These are phyloP conservation scores for Microtus agrestis DNA, from an alignment of 2,797 vertebrate species.

Conservation along the genomic window DNA sequence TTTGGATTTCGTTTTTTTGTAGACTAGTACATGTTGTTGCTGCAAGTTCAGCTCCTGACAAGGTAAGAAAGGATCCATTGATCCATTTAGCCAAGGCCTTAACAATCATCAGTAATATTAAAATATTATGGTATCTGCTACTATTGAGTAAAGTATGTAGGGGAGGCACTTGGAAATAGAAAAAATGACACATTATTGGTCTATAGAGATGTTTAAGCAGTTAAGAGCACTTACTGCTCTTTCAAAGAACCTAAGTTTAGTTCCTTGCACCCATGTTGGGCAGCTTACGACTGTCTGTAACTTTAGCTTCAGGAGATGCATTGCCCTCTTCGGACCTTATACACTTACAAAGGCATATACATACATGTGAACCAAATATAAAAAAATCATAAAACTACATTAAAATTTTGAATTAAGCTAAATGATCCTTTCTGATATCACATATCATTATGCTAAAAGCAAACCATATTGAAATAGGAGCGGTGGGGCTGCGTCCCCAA, in stretches of 20 bases:
- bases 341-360: not conserved
- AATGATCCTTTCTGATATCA: not conserved
- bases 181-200: not conserved
- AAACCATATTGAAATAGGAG: too few species aligned
- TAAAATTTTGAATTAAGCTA: conserved; percentile 47
- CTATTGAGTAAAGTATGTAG: conserved; percentile 47
- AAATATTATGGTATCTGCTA: not conserved
- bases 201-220: not conserved
- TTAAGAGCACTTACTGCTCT: not conserved
- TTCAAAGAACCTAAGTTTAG: not conserved
- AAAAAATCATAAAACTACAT: not conserved
- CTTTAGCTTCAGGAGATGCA: not conserved
- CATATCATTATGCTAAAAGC: not conserved
- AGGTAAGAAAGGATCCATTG: not conserved
- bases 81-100: not conserved
- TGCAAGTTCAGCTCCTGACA: not conserved
- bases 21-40: conserved; percentile 26
- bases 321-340: not conserved
- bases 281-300: not conserved
- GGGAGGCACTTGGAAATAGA: not conserved
- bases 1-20: conserved; percentile 31
- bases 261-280: not conserved
- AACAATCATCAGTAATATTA: not conserved
- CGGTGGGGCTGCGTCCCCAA: too few species aligned
- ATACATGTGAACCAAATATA: not conserved